Base-by-base conservation (phyloP, 2,888 invertebrate genomes). In the Leptopilina drosophilae region DNA sequence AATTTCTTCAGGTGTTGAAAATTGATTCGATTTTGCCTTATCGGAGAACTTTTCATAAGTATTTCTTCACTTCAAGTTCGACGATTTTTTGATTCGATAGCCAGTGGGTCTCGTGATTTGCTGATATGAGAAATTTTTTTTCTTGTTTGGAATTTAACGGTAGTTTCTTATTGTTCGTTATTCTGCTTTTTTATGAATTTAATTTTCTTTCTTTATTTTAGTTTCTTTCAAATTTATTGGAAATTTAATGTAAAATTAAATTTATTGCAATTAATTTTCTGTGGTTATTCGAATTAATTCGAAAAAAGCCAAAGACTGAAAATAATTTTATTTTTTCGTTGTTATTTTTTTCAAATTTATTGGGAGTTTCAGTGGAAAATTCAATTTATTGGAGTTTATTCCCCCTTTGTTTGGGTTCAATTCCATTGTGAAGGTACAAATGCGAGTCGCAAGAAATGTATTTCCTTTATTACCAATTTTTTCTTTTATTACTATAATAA, bases 71-170 rank as follows among this genome's bases (percentile, higher is more conserved):
- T 65, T 62, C 33, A 42, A 9, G 8, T 4, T 26, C 1, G 20
- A 14, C 56, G 73, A 73, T n/a, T 62, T 62, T 62, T 20, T 15
- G 62, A 62, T 62, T 20, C 62, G 62, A 62, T 15, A 20, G 20
- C 20, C 3, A 20, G 62, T 9, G 20, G 62, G 20, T 62, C 20
- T 59, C 59, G 62, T 20, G 8, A 62, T 62, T 62, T 8, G 20
- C 62, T 62, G 62, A 62, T 62, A 20, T 62, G 15, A 9, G 62
- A 62, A 33, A 4, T 33, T 33, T 62, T 62, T 62, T 20, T 3
- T 20, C 15, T 20, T 8, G 6, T 59, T 15, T 20, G 6, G 20
- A 20, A 62, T 62, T 20, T 62, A 2, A 62, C 20, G 6, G 20
- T 62, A 62, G 49, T 62, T 20, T 20, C 20, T 3, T 62, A 6